Percentiles rank a stretch among this genome's conserved stretches.
Conservation (phyloP, 2,888 invertebrate genomes). For the Glyphotaelius pellucidus region DNA sequence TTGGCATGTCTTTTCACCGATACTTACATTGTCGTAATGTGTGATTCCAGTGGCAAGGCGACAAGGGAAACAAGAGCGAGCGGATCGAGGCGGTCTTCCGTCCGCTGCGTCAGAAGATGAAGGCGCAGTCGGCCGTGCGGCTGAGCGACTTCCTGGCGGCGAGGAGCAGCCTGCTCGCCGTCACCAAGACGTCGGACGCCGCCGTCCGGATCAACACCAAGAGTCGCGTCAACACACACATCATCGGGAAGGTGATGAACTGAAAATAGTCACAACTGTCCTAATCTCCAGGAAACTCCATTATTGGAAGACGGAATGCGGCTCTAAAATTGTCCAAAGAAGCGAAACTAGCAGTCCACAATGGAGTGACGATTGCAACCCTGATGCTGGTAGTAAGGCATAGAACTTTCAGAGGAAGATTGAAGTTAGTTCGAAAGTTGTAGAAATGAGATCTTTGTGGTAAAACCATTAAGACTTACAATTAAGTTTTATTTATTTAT, state of each 20-base stretch:
- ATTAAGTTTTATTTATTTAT: too few relatives aligned
- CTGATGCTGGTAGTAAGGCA: too few relatives aligned
- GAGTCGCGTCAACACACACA: conserved; percentile 90
- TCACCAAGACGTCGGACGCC: conserved; percentile 95
- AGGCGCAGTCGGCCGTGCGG: conserved; percentile 81
- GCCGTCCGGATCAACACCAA: conserved; percentile 90
- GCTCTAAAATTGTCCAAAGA: too few relatives aligned
- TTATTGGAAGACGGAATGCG: too few relatives aligned
- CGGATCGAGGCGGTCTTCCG: conserved; percentile 78
- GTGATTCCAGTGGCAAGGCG: conserved; percentile 87
- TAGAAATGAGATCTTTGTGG: too few relatives aligned
- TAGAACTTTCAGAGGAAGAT: too few relatives aligned
- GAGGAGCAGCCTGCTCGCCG: conserved; percentile 87
- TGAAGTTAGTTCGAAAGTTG: too few relatives aligned
- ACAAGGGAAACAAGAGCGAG: conserved; percentile 84
- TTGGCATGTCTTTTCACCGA: background rate
- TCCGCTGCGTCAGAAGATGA: conserved; percentile 72
- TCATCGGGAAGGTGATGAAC: conserved; percentile 85
- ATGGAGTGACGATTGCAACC: conserved; percentile 57
- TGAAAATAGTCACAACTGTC: background rate
- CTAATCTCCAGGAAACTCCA: too few relatives aligned
- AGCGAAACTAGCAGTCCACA: too few relatives aligned
- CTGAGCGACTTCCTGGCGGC: conserved; percentile 91
- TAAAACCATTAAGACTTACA: too few relatives aligned
- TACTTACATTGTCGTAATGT: background rate